Conservation (phyloP, 2,113 vertebrate species). For the Hoplias malabaricus region DNA sequence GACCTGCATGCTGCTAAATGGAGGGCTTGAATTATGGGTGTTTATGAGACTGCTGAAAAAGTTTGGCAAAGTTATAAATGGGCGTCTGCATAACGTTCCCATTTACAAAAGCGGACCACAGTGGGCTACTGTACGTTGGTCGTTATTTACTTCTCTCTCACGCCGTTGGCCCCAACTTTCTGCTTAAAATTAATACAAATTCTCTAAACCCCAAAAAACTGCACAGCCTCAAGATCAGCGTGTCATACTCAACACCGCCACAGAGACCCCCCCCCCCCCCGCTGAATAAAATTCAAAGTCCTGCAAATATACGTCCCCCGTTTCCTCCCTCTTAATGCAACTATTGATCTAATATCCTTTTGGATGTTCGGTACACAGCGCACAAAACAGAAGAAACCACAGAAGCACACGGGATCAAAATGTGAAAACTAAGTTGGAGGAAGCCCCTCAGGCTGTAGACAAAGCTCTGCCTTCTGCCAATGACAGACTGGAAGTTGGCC, state of each 20-base stretch:
- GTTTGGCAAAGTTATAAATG: background rate
- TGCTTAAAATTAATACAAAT: background rate
- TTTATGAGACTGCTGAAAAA: background rate
- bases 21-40: background rate
- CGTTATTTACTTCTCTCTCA: background rate
- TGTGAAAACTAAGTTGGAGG: slow-evolving; percentile 18
- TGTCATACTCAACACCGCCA: background rate
- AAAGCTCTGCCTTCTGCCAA: slow-evolving; percentile 39
- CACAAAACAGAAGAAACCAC: background rate
- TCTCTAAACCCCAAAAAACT: background rate
- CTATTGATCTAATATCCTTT: slow-evolving; percentile 6
- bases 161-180: background rate
- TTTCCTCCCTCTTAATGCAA: background rate
- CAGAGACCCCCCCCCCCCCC: too few species aligned
- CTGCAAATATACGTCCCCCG: background rate
- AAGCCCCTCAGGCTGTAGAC: slow-evolving; percentile 29
- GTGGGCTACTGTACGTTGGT: background rate
- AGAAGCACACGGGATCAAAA: background rate
- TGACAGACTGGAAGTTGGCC: slow-evolving; percentile 26
- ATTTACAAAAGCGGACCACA: background rate
- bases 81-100: background rate
- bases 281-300: background rate
- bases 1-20: background rate
- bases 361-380: background rate
- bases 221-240: background rate